Conservation (phyloP, 1,140 invertebrate genomes). For the Drosophila punjabiensis region DNA sequence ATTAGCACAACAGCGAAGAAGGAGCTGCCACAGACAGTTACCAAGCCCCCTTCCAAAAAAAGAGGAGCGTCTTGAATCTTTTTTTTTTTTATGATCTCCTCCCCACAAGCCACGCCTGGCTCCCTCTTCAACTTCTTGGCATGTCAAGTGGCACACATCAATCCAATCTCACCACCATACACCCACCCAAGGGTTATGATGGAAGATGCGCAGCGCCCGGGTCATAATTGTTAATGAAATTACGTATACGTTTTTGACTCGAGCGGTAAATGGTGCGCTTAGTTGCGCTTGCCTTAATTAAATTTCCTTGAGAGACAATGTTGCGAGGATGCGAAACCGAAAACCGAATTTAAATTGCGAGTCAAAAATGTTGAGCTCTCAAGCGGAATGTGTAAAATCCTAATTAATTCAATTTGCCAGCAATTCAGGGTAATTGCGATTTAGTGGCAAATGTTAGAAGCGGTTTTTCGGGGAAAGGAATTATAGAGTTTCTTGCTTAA, state of each 20-base stretch:
- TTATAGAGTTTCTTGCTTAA: background rate
- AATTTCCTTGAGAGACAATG: slow-evolving; percentile 42
- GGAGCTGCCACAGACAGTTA: slow-evolving; percentile 38
- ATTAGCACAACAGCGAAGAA: slow-evolving; percentile 66
- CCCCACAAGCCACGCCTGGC: background rate
- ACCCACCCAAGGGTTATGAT: slow-evolving; percentile 18
- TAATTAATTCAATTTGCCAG: slow-evolving; percentile 44
- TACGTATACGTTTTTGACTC: slow-evolving; percentile 57
- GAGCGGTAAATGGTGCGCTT: slow-evolving; percentile 45
- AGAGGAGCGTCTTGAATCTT: slow-evolving; percentile 54
- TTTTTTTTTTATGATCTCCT: slow-evolving; percentile 52
- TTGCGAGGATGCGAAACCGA: background rate
- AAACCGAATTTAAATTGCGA: slow-evolving; percentile 18
- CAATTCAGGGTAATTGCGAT: slow-evolving; percentile 28
- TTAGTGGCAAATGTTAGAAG: slow-evolving; percentile 3
- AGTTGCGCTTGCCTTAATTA: slow-evolving; percentile 51
- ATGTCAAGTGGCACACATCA: slow-evolving; percentile 52
- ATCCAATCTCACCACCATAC: slow-evolving; percentile 23
- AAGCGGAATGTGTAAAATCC: slow-evolving; percentile 35
- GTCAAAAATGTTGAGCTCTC: slow-evolving; percentile 17
- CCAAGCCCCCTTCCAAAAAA: slow-evolving; percentile 30
- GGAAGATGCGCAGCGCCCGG: slow-evolving; percentile 25
- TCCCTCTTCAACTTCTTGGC: slow-evolving; percentile 14
- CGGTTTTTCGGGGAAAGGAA: background rate
- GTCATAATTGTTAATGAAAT: slow-evolving; percentile 63